Evolutionary conservation across 1,140 invertebrate species (phyloP), one percentile per base, ranked within the genome.

Genomic region (Centruroides sculpturatus): DNA sequence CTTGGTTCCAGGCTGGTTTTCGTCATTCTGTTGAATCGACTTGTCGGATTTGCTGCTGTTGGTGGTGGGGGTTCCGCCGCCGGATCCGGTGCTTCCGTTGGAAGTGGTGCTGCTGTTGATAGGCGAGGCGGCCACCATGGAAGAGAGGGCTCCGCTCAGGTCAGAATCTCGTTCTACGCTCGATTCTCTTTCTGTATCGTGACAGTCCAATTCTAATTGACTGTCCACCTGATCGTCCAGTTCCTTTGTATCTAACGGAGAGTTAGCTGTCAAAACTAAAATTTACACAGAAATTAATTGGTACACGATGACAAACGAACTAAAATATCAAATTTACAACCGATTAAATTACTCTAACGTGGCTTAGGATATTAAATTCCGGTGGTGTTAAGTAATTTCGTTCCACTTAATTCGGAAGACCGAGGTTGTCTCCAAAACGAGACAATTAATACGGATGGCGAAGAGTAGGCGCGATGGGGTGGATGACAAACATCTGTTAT

Each of bases 1-100:
- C 76, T 98, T 98, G 62, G 90, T 89, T 1, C 88, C 88, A 62
- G 65, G 53, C 10, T 87, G 85, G 41, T 76, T 74, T 69, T 94
- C 92, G 71, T 93, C 89, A 47, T 41, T 41, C 41, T 41, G 41
- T 41, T 41, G 41, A 41, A 41, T 41, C 41, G 41, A 41, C 41
- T 41, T 41, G 41, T 41, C 41, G 8, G 41, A 41, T 41, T 41
- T 41, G 41, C 8, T 41, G 8, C 41, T 41, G 41, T 41, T 41
- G 41, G 41, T 41, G 5, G 41, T 41, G 3, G 41, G 41, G 5
- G 53, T 52, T 49, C 61, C 10, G 5, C 57, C 7, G 51, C 57
- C 57, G 9, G n/a, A 36, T 5, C 57, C 35, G 4, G 55, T 50
- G 7, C 48, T 41, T 46, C 47, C 48, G 53, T 11, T 60, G 57